Evolutionary conservation across 2,888 invertebrate species (phyloP).

Genomic region (Hipparchia sbordonii): DNA sequence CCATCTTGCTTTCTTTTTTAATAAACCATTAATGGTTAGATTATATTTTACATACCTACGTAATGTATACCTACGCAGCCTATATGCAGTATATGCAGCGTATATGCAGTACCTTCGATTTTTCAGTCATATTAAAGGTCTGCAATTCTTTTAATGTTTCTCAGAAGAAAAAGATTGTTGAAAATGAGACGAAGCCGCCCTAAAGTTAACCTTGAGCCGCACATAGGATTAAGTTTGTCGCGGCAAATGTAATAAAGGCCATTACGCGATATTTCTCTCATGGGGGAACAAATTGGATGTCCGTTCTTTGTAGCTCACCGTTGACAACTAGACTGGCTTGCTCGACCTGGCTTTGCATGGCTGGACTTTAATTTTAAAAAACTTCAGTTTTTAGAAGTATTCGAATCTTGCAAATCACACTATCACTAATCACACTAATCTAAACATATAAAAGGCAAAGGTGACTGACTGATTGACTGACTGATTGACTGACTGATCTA

Average conservation of each 20-base stretch:
- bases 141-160: not conserved
- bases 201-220: not conserved
- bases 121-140: not conserved
- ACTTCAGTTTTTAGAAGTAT: too few species aligned
- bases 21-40: too few species aligned
- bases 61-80: too few species aligned
- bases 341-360: not conserved
- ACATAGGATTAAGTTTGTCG: not conserved
- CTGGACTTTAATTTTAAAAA: not conserved
- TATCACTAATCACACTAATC: too few species aligned
- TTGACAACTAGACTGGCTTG: not conserved
- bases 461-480: too few species aligned
- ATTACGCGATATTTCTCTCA: constrained; percentile 25
- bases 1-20: too few species aligned
- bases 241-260: constrained; percentile 24
- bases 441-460: too few species aligned
- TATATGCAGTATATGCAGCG: too few species aligned
- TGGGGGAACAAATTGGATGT: constrained; percentile 28
- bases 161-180: not conserved
- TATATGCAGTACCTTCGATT: too few species aligned
- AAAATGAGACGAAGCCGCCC: not conserved
- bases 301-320: constrained; percentile 10
- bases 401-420: too few species aligned
- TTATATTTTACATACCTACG: too few species aligned
- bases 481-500: too few species aligned